Percentiles rank a stretch among this genome's conserved stretches.
Conservation (phyloP, 2,113 vertebrate genomes). For the Nothoprocta perdicaria region DNA sequence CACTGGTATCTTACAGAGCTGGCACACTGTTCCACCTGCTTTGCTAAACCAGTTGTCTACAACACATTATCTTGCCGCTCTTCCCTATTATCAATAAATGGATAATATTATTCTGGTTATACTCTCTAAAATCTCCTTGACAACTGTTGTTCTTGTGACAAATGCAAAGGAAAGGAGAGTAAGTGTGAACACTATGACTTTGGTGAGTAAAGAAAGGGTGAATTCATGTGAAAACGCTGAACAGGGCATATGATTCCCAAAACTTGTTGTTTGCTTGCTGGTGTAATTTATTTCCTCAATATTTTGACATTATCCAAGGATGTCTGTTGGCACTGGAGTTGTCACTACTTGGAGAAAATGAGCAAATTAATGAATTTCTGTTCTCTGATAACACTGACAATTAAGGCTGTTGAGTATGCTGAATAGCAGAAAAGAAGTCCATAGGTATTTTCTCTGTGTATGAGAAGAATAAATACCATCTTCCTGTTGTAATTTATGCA, state of each 20-base stretch:
- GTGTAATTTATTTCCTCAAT: constrained; percentile 63
- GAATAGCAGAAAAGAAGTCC: neutral
- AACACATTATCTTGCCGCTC: constrained; percentile 41
- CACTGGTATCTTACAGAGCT: constrained; percentile 20
- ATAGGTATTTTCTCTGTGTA: fast-evolving
- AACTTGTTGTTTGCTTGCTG: constrained; percentile 26
- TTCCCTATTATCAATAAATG: constrained; percentile 11
- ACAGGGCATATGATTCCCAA: neutral
- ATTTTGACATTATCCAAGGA: constrained; percentile 62
- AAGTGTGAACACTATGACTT: neutral
- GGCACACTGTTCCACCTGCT: constrained; percentile 32
- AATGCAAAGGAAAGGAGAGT: neutral
- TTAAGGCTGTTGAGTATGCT: neutral
- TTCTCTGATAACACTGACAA: constrained; percentile 4
- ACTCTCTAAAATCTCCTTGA: constrained; percentile 15
- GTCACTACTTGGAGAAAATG: neutral
- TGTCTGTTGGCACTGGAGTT: constrained; percentile 38
- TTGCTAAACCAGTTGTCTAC: constrained; percentile 11
- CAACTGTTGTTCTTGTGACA: neutral
- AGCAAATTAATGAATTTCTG: constrained; percentile 41
- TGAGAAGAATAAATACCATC: neutral
- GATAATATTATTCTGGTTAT: neutral
- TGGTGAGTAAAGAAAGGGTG: neutral
- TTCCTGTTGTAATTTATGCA: neutral
- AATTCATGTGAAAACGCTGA: neutral